A percentile compares a stretch with the other conserved stretches of the same genome.
These are phyloP conservation scores for Glossosoma conforme DNA, from an alignment of 1,140 invertebrate species.

Conservation along the genomic window DNA sequence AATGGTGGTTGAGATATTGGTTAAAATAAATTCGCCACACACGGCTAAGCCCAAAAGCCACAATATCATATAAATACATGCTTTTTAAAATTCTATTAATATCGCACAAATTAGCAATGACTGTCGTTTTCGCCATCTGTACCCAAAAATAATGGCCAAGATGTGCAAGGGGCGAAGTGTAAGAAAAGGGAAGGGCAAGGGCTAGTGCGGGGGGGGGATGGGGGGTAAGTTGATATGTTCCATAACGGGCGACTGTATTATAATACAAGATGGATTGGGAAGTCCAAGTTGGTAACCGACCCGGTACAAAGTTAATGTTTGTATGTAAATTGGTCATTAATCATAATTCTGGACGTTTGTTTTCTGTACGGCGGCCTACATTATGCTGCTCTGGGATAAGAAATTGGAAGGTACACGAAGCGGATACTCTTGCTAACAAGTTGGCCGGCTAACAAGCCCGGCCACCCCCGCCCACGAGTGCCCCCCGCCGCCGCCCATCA, in stretches of 20 bases:
- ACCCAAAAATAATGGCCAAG: constrained; percentile 17
- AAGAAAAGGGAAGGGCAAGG: too few relatives aligned
- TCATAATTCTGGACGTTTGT: constrained; percentile 33
- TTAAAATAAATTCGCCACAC: too few relatives aligned
- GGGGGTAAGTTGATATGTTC: constrained; percentile 29
- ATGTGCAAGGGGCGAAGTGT: not conserved
- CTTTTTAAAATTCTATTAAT: not conserved
- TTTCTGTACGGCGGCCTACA: constrained; percentile 30
- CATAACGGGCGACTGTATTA: constrained; percentile 20
- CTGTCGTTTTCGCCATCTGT: constrained; percentile 1
- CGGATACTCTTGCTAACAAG: constrained; percentile 18
- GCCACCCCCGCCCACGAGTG: not conserved
- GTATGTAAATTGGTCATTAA: constrained; percentile 33
- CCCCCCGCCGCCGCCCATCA: constrained; percentile 14
- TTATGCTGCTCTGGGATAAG: constrained; percentile 29
- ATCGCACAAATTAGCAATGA: not conserved
- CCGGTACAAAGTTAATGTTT: constrained; percentile 24
- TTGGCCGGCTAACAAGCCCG: constrained; percentile 20
- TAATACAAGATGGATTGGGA: constrained; percentile 32
- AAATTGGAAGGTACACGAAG: constrained; percentile 25
- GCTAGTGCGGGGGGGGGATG: too few relatives aligned
- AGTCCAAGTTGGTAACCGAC: constrained; percentile 26
- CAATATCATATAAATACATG: not conserved
- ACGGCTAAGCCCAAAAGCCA: not conserved
- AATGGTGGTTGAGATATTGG: too few relatives aligned